phyloP scores from a whole-genome alignment of 2,888 invertebrate species.

The Stenodera caucasica region DNA sequence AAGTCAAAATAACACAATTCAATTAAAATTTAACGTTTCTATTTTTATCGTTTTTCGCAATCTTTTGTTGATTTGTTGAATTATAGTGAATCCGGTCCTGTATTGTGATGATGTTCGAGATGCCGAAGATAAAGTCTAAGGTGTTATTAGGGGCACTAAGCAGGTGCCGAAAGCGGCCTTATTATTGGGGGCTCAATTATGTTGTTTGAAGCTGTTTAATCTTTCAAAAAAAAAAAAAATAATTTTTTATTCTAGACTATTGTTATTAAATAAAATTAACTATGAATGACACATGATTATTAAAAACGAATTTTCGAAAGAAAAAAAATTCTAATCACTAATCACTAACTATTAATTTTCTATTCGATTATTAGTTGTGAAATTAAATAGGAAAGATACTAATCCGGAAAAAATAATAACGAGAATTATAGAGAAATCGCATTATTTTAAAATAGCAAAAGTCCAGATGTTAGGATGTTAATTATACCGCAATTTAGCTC shows the following conservation, averaged over 20 bases:
- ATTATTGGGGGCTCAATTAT: conserved; percentile 53
- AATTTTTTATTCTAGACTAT: no score
- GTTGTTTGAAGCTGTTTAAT: conserved; percentile 53
- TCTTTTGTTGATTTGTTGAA: neutral
- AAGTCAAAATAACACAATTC: no score
- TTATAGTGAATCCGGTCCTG: conserved; percentile 21
- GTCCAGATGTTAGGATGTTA: no score
- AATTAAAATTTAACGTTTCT: no score
- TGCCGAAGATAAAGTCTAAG: conserved; percentile 43
- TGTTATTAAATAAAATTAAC: no score
- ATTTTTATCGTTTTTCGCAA: no score
- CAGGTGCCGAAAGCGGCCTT: conserved; percentile 56
- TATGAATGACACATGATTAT: neutral
- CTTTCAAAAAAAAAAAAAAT: no score
- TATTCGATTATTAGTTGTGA: neutral
- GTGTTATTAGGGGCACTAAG: conserved; percentile 56
- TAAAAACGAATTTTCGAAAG: no score
- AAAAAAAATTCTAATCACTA: no score
- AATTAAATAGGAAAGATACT: neutral
- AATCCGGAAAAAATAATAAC: neutral
- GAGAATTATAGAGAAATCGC: neutral
- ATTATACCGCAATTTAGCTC: no score
- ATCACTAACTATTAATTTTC: neutral
- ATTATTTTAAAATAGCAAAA: no score
- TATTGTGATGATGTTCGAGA: conserved; percentile 24